Evolutionary conservation across 1,140 invertebrate genomes (phyloP).

Genomic region (Magallana ariakensis): DNA sequence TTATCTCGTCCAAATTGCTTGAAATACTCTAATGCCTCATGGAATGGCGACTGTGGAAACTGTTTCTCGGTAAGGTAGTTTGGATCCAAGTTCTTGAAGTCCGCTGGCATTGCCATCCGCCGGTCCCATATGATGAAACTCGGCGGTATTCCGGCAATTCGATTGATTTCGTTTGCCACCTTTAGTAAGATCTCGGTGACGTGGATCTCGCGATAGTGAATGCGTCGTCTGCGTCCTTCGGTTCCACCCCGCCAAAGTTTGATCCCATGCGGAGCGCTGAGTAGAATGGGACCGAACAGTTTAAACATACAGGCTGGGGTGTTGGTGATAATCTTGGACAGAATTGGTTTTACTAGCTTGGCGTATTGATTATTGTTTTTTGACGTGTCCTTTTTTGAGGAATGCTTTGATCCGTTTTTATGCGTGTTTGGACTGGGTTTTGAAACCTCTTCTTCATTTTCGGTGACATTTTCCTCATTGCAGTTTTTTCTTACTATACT

Average conservation of each 20-base stretch:
- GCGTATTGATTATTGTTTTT: conserved; percentile 30
- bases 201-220: conserved; percentile 56
- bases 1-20: conserved; percentile 51
- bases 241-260: conserved; percentile 60
- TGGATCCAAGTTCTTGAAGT: conserved; percentile 57
- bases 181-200: conserved; percentile 56
- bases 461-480: background rate
- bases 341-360: conserved; percentile 40
- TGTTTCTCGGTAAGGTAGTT: conserved; percentile 58
- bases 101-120: conserved; percentile 53
- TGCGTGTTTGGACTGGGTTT: background rate
- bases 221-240: conserved; percentile 51
- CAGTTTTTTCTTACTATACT: background rate
- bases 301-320: conserved; percentile 53
- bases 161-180: conserved; percentile 50
- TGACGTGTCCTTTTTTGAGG: background rate
- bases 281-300: conserved; percentile 54
- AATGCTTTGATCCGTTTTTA: conserved; percentile 5
- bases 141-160: conserved; percentile 52
- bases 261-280: conserved; percentile 58
- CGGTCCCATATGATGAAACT: conserved; percentile 60
- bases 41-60: conserved; percentile 52
- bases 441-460: conserved; percentile 6
- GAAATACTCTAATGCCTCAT: conserved; percentile 56
- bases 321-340: conserved; percentile 52